These are phyloP conservation scores for Numida meleagris DNA, from an alignment of 2,113 vertebrate species.

Conservation along the genomic window DNA sequence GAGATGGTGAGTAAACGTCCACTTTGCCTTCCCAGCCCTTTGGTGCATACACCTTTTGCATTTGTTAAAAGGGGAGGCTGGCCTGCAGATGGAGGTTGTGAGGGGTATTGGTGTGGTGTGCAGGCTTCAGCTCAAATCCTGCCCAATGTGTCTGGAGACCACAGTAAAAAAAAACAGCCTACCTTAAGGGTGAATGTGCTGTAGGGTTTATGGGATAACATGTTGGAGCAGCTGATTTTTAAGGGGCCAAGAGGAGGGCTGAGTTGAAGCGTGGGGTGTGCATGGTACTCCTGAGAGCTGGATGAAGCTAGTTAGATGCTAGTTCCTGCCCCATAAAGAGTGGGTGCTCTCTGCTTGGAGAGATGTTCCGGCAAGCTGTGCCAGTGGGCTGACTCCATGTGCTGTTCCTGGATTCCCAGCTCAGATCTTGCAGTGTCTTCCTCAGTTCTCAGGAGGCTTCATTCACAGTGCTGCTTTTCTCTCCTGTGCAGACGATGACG, in stretches of 20 bases:
- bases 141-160: background rate
- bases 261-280: background rate
- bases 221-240: background rate
- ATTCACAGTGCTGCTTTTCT: background rate
- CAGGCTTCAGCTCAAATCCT: background rate
- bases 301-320: background rate
- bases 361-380: background rate
- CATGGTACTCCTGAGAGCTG: background rate
- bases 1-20: constrained; percentile 81
- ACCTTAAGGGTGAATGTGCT: background rate
- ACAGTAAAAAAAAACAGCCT: background rate
- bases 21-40: background rate
- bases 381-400: background rate
- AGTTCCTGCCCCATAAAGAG: background rate
- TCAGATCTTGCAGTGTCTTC: background rate
- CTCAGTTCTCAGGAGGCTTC: background rate
- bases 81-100: background rate
- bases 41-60: background rate
- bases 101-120: background rate
- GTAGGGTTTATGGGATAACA: background rate
- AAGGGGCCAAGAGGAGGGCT: background rate
- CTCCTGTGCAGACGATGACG: constrained; percentile 87
- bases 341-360: background rate
- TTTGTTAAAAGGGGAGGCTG: background rate
- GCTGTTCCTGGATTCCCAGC: background rate